phyloP scores from a whole-genome alignment of 2,888 invertebrate species.

The Herminia tarsipennalis region DNA sequence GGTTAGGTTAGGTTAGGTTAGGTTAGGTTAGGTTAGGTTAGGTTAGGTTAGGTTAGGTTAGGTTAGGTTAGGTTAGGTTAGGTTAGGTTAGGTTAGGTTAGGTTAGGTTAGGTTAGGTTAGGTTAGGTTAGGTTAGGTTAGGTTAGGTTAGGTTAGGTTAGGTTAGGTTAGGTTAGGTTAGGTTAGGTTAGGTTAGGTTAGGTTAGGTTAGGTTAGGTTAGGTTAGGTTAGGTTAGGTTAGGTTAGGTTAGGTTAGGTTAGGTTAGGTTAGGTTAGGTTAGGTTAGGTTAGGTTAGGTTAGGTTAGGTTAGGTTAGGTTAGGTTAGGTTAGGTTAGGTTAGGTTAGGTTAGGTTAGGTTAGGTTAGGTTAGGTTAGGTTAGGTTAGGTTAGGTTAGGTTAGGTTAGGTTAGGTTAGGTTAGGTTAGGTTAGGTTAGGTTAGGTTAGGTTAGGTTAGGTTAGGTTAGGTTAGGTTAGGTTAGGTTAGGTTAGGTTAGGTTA shows the following conservation, averaged over 20 bases:
- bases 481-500: not conserved
- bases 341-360: slow-evolving; percentile 10
- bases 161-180: slow-evolving; percentile 9
- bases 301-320: slow-evolving; percentile 10
- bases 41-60: slow-evolving; percentile 1
- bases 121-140: not conserved
- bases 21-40: slow-evolving; percentile 1
- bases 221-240: slow-evolving; percentile 2
- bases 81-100: not conserved
- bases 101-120: not conserved
- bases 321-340: slow-evolving; percentile 11
- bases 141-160: slow-evolving; percentile 7
- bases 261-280: slow-evolving; percentile 10
- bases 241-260: slow-evolving; percentile 10
- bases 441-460: too few relatives aligned
- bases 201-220: slow-evolving; percentile 9
- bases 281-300: slow-evolving; percentile 10
- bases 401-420: not conserved
- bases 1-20: not conserved
- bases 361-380: slow-evolving; percentile 10
- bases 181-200: slow-evolving; percentile 7
- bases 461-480: not conserved
- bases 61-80: not conserved
- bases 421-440: not conserved
- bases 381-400: slow-evolving; percentile 8